phyloP scores from a whole-genome alignment of 2,888 invertebrate genomes.

The Phalera bucephala region DNA sequence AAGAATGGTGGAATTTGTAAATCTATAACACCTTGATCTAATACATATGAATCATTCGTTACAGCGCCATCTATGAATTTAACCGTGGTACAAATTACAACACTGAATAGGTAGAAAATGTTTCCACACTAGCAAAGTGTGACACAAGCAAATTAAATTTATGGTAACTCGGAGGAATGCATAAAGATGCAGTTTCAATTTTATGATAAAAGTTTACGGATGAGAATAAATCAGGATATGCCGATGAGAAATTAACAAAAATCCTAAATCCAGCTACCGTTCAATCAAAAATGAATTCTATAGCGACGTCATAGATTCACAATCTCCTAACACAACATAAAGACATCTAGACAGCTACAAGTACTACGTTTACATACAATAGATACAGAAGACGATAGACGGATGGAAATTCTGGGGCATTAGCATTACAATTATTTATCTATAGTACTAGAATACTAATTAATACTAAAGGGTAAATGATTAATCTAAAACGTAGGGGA shows the following conservation, averaged over 20 bases:
- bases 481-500: slow-evolving; percentile 6
- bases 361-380: slow-evolving; percentile 73
- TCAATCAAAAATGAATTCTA: no score
- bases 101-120: no score
- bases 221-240: no score
- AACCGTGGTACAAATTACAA: no score
- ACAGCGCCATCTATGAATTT: slow-evolving; percentile 14
- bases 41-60: no score
- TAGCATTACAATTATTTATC: slow-evolving; percentile 67
- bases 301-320: slow-evolving; percentile 39
- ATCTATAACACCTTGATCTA: slow-evolving; percentile 25
- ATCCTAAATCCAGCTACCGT: no score
- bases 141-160: no score
- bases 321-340: slow-evolving; percentile 40
- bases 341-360: slow-evolving; percentile 66
- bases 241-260: no score
- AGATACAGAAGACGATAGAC: slow-evolving; percentile 80
- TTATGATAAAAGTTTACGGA: no score
- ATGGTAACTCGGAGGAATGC: no score
- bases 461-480: slow-evolving; percentile 32
- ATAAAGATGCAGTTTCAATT: no score
- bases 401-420: slow-evolving; percentile 84
- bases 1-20: slow-evolving; percentile 26
- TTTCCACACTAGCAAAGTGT: no score
- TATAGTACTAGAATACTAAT: slow-evolving; percentile 47